Conservation (phyloP, 1,140 invertebrate genomes). For the Aporrectodea caliginosa region DNA sequence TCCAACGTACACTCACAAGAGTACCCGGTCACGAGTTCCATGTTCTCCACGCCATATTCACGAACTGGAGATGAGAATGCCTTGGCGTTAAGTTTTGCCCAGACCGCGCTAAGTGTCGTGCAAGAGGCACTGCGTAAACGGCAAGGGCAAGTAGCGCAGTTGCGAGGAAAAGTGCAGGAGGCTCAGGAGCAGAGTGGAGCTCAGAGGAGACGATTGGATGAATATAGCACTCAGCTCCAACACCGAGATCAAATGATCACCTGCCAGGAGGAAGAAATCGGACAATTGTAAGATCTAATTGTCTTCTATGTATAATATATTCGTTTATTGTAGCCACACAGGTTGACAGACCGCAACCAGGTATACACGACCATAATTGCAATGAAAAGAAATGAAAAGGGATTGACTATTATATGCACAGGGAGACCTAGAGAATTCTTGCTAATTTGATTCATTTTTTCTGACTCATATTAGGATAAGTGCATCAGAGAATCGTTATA, state of each 20-base stretch:
- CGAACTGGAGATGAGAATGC: neutral
- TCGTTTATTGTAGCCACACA: too few relatives aligned
- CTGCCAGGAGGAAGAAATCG: neutral
- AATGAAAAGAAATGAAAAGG: too few relatives aligned
- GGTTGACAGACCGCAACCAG: too few relatives aligned
- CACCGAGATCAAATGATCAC: neutral
- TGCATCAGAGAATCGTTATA: too few relatives aligned
- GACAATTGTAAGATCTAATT: neutral
- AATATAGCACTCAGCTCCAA: neutral
- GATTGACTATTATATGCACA: too few relatives aligned
- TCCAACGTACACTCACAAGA: too few relatives aligned
- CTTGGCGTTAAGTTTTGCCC: neutral
- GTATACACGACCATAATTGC: too few relatives aligned
- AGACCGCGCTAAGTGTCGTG: constrained; percentile 61
- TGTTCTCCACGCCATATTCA: too few relatives aligned
- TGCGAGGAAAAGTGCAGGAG: neutral
- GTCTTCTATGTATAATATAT: too few relatives aligned
- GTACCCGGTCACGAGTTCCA: neutral
- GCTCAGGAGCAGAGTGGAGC: neutral
- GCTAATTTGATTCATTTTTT: too few relatives aligned
- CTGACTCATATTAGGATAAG: too few relatives aligned
- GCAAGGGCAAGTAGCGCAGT: neutral
- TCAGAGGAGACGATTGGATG: neutral
- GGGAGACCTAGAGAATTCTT: too few relatives aligned
- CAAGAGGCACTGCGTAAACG: constrained; percentile 77